A percentile compares a stretch with the other conserved stretches of the same genome.
phyloP scores from a whole-genome alignment of 2,797 vertebrate genomes.

The Sebastes hopkinsi region DNA sequence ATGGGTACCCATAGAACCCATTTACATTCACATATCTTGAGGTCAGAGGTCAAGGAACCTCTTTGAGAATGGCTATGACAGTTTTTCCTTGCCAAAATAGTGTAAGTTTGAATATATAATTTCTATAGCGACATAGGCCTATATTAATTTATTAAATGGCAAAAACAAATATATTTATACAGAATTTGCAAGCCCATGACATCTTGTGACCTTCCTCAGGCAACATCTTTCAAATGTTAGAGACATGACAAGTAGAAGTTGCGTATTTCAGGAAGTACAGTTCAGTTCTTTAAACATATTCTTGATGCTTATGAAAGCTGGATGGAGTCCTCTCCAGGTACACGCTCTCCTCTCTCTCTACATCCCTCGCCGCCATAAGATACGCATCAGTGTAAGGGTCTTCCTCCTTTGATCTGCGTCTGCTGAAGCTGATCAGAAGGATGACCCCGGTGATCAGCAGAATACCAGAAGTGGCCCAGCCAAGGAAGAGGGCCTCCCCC shows the following conservation, averaged over 20 bases:
- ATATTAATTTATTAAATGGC: too few relatives aligned
- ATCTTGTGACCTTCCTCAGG: background rate
- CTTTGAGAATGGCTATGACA: too few relatives aligned
- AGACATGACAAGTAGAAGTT: background rate
- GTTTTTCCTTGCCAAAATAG: too few relatives aligned
- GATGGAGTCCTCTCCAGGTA: conserved; percentile 49
- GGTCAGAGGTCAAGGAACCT: too few relatives aligned
- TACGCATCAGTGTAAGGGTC: background rate
- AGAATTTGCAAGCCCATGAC: background rate
- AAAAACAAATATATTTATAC: background rate
- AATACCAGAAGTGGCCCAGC: conserved; percentile 84
- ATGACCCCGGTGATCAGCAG: conserved; percentile 79
- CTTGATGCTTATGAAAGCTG: conserved; percentile 76
- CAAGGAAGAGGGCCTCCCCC: conserved; percentile 88
- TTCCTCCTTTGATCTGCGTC: conserved; percentile 67
- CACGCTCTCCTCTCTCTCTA: background rate
- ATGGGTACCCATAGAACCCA: too few relatives aligned
- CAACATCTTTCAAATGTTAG: background rate
- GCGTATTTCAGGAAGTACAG: background rate
- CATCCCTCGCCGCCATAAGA: background rate
- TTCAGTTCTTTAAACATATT: conserved; percentile 80
- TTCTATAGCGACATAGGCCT: too few relatives aligned
- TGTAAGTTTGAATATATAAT: too few relatives aligned
- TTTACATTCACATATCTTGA: too few relatives aligned
- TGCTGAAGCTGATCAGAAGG: conserved; percentile 78